Base-by-base conservation (phyloP, 2,113 vertebrate species). In the Progne subis region DNA sequence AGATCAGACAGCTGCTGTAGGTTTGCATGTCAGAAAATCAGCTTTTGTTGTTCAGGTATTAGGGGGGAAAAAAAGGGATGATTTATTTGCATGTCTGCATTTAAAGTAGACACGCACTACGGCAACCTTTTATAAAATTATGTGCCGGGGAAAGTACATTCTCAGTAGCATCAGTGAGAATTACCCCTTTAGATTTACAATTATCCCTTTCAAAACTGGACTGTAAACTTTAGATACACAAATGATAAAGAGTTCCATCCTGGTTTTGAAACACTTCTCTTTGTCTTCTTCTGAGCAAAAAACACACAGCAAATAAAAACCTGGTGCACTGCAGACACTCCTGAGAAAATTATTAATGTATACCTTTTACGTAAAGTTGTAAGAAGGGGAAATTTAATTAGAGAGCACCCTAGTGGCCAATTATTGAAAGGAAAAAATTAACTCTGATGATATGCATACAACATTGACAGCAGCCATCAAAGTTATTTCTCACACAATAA, bases 11-110 rank as follows among this genome's bases (percentile, higher is more conserved):
- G 86, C 65, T 96, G 89, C 72, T 70, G 47, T 53, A 87, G 55
- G 70, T 84, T 92, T 89, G 61, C 91, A 81, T 86, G 78, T 96
- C 86, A 96, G 88, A 95, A 96, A 95, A 95, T 95, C 85, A 95
- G 69, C 80, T 95, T 94, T 82, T 39, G 28, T 59, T 95, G 39
- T 90, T 75, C 77, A 93, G 59, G 31, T 87, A 63, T 64, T 39
- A 52, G 26, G 61, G 49, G 8, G 0, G n/a, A n/a, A 2, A 46
- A 85, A 87, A 88, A 80, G 29, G 31, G 43, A 49, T 67, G 2
- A 76, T 68, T 87, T 78, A 67, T 90, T 89, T 85, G 31, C 37
- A 69, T 61, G 14, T 94, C 67, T 75, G 16, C 63, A 12, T 67
- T 92, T 89, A 93, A 96, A 97, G 87, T 68, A 86, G 18, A 60